Conservation (phyloP, 92 coral and sea anemone genomes). For the Zoanthus sociatus region DNA sequence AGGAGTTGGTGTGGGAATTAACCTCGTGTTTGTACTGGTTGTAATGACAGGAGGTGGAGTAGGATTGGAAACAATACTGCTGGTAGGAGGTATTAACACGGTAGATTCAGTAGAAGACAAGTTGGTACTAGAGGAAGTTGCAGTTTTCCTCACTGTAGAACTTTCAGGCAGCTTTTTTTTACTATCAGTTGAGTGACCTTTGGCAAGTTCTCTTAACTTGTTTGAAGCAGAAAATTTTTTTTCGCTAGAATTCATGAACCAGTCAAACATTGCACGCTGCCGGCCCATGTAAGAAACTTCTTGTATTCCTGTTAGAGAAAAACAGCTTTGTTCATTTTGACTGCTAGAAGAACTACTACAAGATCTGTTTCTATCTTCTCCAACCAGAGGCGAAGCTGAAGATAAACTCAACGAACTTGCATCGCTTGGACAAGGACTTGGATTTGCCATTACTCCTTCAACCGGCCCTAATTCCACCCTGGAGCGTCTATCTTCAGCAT, state of each 20-base stretch:
- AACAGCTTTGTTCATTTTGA: slow-evolving; percentile 10
- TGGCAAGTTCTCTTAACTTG: slow-evolving; percentile 78
- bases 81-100: neutral
- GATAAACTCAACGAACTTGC: slow-evolving; percentile 16
- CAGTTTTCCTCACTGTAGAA: neutral
- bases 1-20: slow-evolving; percentile 29
- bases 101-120: neutral
- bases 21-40: neutral
- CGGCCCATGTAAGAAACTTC: slow-evolving; percentile 36
- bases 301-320: slow-evolving; percentile 24
- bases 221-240: slow-evolving; percentile 79
- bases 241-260: slow-evolving; percentile 45
- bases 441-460: neutral
- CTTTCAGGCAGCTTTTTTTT: neutral
- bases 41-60: neutral
- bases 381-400: neutral
- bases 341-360: slow-evolving; percentile 22
- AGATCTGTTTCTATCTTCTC: slow-evolving; percentile 1
- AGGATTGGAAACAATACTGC: neutral
- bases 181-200: slow-evolving; percentile 41
- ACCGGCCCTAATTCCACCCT: slow-evolving; percentile 25
- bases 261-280: slow-evolving; percentile 37
- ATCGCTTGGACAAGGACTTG: slow-evolving; percentile 29
- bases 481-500: slow-evolving; percentile 7
- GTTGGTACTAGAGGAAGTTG: neutral